These are phyloP conservation scores for Drosophila kambysellisi DNA, from an alignment of 2,888 invertebrate genomes.

Conservation along the genomic window DNA sequence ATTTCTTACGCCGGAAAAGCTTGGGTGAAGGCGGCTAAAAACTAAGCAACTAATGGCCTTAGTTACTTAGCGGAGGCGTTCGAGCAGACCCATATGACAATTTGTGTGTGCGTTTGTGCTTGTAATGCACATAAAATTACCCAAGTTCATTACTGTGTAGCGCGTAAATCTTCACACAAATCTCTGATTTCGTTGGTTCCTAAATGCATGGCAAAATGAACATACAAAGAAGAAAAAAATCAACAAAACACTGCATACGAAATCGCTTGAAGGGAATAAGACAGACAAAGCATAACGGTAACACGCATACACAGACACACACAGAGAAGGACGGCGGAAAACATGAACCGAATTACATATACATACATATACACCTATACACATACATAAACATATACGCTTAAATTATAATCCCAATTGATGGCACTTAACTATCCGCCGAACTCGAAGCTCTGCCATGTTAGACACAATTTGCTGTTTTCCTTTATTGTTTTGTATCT, in stretches of 20 bases:
- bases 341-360: slow-evolving; percentile 26
- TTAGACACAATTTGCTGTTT: slow-evolving; percentile 65
- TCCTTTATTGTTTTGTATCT: slow-evolving; percentile 13
- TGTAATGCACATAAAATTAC: slow-evolving; percentile 72
- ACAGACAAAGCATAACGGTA: slow-evolving; percentile 38
- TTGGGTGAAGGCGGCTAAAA: slow-evolving; percentile 17
- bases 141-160: slow-evolving; percentile 70
- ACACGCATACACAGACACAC: not conserved
- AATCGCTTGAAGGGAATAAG: slow-evolving; percentile 46
- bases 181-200: slow-evolving; percentile 67
- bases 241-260: slow-evolving; percentile 39
- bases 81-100: slow-evolving; percentile 1
- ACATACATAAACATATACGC: slow-evolving; percentile 18
- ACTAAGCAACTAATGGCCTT: slow-evolving; percentile 70
- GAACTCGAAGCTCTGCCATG: slow-evolving; percentile 58
- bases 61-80: slow-evolving; percentile 58
- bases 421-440: slow-evolving; percentile 65
- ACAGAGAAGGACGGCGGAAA: not conserved
- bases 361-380: slow-evolving; percentile 25
- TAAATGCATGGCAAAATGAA: not conserved
- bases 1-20: slow-evolving; percentile 31
- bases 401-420: slow-evolving; percentile 55
- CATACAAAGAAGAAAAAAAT: not conserved
- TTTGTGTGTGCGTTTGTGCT: slow-evolving; percentile 27
- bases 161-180: slow-evolving; percentile 75